Conservation (phyloP, 2,797 vertebrate species). For the Onychomys arenicola region DNA sequence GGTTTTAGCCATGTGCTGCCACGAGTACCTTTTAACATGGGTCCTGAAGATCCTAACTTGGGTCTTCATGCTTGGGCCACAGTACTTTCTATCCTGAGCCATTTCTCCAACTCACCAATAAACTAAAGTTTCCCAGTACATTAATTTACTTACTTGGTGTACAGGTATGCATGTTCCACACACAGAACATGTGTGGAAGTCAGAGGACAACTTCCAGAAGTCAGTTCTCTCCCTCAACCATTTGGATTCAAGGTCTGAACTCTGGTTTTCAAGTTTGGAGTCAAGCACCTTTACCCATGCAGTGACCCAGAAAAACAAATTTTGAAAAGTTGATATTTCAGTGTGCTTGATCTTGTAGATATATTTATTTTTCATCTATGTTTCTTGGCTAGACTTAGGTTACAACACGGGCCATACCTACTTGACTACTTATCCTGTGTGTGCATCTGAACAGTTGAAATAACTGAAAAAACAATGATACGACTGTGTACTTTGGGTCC, state of each 20-base stretch:
- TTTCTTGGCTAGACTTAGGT: conserved; percentile 39
- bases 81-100: not conserved
- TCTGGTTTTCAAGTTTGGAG: not conserved
- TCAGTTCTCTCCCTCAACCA: not conserved
- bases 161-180: not conserved
- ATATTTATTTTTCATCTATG: not conserved
- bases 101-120: not conserved
- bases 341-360: not conserved
- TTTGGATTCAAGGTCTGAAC: not conserved
- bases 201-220: not conserved
- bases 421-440: not conserved
- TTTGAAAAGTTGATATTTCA: not conserved
- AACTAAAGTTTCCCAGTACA: not conserved
- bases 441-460: not conserved
- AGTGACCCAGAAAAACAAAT: not conserved
- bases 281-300: not conserved
- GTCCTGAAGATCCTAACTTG: not conserved
- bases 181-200: not conserved
- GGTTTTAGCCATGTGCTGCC: not conserved
- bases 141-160: not conserved
- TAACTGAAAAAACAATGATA: not conserved
- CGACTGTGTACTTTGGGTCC: not conserved
- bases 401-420: not conserved
- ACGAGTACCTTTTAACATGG: not conserved
- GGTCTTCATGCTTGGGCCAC: not conserved